Evolutionary conservation across 2,797 vertebrate species (phyloP).

Genomic region (Pangasius krempfi): DNA sequence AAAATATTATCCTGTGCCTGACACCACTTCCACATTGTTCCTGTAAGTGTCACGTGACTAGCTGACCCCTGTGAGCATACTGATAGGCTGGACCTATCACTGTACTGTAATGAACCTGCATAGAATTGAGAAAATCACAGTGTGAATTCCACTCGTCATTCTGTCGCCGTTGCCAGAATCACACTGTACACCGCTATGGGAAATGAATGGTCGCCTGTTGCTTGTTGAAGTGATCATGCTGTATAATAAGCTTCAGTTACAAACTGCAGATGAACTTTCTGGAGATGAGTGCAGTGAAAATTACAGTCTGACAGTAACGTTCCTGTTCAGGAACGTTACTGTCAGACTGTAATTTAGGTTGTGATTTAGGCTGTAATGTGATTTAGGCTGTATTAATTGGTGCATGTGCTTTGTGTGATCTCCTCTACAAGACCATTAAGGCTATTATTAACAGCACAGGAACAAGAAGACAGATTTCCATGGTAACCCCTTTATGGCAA

Average conservation of each 20-base stretch:
- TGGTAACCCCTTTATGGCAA: conserved; percentile 46
- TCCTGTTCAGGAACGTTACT: not conserved
- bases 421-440: conserved; percentile 25
- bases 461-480: conserved; percentile 45
- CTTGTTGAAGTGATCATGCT: not conserved
- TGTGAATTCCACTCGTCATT: not conserved
- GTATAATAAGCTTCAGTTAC: not conserved
- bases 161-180: not conserved
- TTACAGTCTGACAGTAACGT: not conserved
- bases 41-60: not conserved
- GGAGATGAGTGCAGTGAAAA: not conserved
- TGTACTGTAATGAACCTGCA: not conserved
- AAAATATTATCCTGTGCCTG: not conserved
- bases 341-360: not conserved
- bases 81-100: not conserved
- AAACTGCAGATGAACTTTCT: not conserved
- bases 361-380: not conserved
- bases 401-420: not conserved
- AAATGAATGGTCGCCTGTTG: not conserved
- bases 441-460: conserved; percentile 42
- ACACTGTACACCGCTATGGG: not conserved
- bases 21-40: not conserved
- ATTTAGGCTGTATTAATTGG: not conserved
- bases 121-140: not conserved
- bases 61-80: not conserved